These are phyloP conservation scores for Phyllostomus discolor DNA, from an alignment of 2,113 vertebrate genomes.

Conservation along the genomic window DNA sequence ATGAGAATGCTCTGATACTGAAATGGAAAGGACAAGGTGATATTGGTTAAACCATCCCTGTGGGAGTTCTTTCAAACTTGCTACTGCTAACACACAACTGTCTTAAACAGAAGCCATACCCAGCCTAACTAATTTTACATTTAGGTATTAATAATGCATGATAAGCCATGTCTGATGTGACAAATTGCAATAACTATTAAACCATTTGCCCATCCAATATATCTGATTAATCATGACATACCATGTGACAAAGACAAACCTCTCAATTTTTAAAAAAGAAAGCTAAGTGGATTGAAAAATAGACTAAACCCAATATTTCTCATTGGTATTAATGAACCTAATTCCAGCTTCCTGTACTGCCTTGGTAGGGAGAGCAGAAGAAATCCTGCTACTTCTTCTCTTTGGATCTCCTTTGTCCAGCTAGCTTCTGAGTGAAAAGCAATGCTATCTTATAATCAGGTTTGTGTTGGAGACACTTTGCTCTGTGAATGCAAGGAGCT, in stretches of 20 bases:
- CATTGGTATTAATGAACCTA: constrained; percentile 49
- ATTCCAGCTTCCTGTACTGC: neutral
- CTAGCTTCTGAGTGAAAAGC: neutral
- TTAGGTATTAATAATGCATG: constrained; percentile 64
- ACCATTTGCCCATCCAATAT: constrained; percentile 65
- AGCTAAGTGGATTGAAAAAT: constrained; percentile 62
- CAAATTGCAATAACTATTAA: constrained; percentile 72
- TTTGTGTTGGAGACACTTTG: neutral
- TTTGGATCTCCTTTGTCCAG: neutral
- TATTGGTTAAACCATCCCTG: neutral
- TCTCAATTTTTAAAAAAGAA: constrained; percentile 59
- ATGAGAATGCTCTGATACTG: neutral
- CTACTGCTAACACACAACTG: neutral
- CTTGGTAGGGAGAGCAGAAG: neutral
- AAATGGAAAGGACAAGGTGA: constrained; percentile 24
- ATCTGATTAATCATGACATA: constrained; percentile 71
- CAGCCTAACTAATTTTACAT: constrained; percentile 65
- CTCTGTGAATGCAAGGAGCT: neutral
- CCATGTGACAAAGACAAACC: constrained; percentile 68
- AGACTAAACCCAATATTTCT: constrained; percentile 38
- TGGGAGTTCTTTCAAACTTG: neutral
- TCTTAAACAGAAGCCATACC: constrained; percentile 25
- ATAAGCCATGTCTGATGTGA: constrained; percentile 64
- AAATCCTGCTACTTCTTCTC: neutral
- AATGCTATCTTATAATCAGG: neutral